Evolutionary conservation across 2,113 vertebrate genomes (phyloP).

Genomic region (Cygnus buccinator): DNA sequence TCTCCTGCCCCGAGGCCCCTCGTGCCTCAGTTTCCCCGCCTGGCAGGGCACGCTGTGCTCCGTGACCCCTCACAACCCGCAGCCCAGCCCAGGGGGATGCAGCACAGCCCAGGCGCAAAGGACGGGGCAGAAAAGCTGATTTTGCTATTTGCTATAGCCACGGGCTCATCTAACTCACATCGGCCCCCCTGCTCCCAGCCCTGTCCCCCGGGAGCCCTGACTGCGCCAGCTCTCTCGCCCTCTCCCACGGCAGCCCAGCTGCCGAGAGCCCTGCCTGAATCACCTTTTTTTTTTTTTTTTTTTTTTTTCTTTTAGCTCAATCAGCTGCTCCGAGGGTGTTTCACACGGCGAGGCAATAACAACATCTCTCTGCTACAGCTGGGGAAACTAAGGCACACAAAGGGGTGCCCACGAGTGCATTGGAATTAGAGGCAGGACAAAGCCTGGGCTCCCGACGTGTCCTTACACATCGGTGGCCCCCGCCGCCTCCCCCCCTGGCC

Average conservation of each 20-base stretch:
- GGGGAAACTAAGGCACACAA: slow-evolving; percentile 49
- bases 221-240: neutral
- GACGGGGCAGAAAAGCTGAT: neutral
- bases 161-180: neutral
- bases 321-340: neutral
- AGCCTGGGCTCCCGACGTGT: neutral
- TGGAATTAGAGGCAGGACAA: slow-evolving; percentile 57
- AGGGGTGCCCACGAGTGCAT: neutral
- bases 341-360: slow-evolving; percentile 11
- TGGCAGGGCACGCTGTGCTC: neutral
- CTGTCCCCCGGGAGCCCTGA: neutral
- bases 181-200: fast-evolving
- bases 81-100: neutral
- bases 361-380: neutral
- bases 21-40: slow-evolving; percentile 21
- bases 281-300: neutral
- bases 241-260: neutral
- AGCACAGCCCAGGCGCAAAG: fast-evolving
- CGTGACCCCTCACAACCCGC: neutral
- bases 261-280: neutral
- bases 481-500: neutral
- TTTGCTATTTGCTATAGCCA: neutral
- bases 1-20: neutral
- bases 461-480: slow-evolving; percentile 25
- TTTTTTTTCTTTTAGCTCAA: neutral